phyloP scores from a whole-genome alignment of 2,113 vertebrate genomes.

The Rana temporaria region DNA sequence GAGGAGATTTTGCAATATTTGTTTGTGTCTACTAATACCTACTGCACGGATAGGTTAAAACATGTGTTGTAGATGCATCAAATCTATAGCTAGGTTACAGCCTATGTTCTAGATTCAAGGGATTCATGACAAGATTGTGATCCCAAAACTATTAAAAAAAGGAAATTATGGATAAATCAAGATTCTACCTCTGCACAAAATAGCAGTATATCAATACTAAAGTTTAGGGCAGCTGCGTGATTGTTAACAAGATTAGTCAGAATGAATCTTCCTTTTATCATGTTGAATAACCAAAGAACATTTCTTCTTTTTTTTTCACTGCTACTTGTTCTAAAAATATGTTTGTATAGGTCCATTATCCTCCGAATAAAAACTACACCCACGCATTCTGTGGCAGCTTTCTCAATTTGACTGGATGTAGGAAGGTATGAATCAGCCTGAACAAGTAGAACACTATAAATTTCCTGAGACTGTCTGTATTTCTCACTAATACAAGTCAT shows the following conservation, averaged over 20 bases:
- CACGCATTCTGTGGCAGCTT: conserved; percentile 62
- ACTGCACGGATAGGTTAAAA: too few relatives aligned
- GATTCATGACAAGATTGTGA: too few relatives aligned
- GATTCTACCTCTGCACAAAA: neutral
- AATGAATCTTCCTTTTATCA: conserved; percentile 27
- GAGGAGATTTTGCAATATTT: too few relatives aligned
- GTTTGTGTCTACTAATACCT: too few relatives aligned
- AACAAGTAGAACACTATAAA: conserved; percentile 65
- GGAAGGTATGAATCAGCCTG: conserved; percentile 77
- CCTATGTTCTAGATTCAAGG: too few relatives aligned
- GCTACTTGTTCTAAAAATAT: conserved; percentile 60
- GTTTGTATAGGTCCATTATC: conserved; percentile 60
- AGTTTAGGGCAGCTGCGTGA: neutral
- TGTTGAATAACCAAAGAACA: conserved; percentile 51
- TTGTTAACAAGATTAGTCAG: conserved; percentile 37
- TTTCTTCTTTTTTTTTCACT: conserved; percentile 54
- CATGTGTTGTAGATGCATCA: too few relatives aligned
- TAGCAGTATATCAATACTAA: neutral
- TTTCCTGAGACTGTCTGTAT: conserved; percentile 64
- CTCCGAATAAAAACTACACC: conserved; percentile 59
- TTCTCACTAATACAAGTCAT: conserved; percentile 72
- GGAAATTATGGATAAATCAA: neutral
- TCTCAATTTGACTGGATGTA: conserved; percentile 65
- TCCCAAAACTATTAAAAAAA: too few relatives aligned
- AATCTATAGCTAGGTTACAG: too few relatives aligned